Base-by-base conservation (phyloP, 2,113 vertebrate genomes). In the Stigmatopora nigra region DNA sequence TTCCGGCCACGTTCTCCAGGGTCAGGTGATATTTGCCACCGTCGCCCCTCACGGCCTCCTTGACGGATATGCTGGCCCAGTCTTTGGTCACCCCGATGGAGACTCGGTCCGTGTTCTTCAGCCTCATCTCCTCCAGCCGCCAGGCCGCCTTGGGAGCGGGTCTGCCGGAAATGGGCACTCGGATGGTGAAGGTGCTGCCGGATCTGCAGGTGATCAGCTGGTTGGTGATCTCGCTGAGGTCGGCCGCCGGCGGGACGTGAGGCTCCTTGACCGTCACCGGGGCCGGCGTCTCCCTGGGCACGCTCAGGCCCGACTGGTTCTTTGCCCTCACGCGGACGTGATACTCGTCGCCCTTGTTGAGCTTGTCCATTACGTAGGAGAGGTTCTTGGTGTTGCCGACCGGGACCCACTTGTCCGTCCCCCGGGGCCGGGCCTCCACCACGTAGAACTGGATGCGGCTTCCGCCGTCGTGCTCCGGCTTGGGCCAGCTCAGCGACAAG, bases 41-140 rank as follows among this genome's bases (percentile, higher is more conserved):
- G 82, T 99, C 96, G 63, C 94, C 95, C 91, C 97, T 93, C 96
- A 98, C 97, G 82, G 93, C 92, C 9, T 98, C 97, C 71, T 95
- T 99, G 45, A 96, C 91, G 47, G 89, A 88, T 66, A 99, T 77
- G 0, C 91, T 94, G n/a, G 92, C 92, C 78, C 91, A 92, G 36
- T 95, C 92, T 78, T 97, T 98, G 11, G 91, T 92, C 22, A 91
- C 93, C 72, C 89, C 92, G 68, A 99, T 94, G 57, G 84, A 86
- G 65, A 98, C 91, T 81, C 94, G 92, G 31, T 98, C 97, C 35
- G 94, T 92, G 86, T 90, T 92, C 79, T 97, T 99, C 15, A 99
- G 90, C 82, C 92, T 94, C 94, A 98, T 98, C 83, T 99, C 97
- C 77, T 98, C 96, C 69, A 96, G 91, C 84, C 94, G 98, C 97